Base-by-base conservation (phyloP, 2,113 vertebrate genomes). In the Pygathrix nemaeus region DNA sequence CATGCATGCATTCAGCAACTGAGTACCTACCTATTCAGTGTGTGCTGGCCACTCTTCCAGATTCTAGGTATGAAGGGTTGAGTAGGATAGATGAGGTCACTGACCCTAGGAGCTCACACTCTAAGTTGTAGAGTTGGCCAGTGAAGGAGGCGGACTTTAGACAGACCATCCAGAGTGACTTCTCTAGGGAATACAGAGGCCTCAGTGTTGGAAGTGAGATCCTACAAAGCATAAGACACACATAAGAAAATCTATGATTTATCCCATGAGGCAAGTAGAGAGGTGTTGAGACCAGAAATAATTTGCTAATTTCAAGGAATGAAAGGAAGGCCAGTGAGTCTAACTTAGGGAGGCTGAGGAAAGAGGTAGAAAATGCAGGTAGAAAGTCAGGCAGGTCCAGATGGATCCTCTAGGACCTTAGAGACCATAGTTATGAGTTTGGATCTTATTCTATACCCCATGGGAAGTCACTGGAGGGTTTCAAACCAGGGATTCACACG, bases 81-180 rank as follows among this genome's bases (percentile, higher is more conserved):
- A 32, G 18, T 38, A 40, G 72, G 64, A 50, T 3, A 38, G 13
- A 38, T 11, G 18, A 66, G 2, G 12, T 68, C 32, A 4, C 80
- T 48, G 12, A 27, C 48, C 43, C 57, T 8, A 13, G 57, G 16
- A 66, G 30, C 48, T 38, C 5, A 38, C 23, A 2, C 52, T 45
- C 45, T 48, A 23, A 57, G 32, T 20, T n/a, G 32, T 32, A 50
- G 48, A 17, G 16, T 57, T 35, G 4, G 38, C n/a, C 21, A 8
- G 21, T 30, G 48, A 27, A 76, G 57, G 93, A 78, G 32, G 27
- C 17, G 13, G 59, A 43, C 57, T 38, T 27, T 1, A 8, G 38
- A 0, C 5, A 11, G 23, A 20, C 45, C 1, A 14, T 27, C n/a
- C 20, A 17, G 66, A n/a, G 14, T 5, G 11, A 11, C 50, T 38